A percentile compares a stretch with the other conserved stretches of the same genome.
These are phyloP conservation scores for Chrysochloris asiatica DNA, from an alignment of 2,113 vertebrate genomes.

Conservation along the genomic window DNA sequence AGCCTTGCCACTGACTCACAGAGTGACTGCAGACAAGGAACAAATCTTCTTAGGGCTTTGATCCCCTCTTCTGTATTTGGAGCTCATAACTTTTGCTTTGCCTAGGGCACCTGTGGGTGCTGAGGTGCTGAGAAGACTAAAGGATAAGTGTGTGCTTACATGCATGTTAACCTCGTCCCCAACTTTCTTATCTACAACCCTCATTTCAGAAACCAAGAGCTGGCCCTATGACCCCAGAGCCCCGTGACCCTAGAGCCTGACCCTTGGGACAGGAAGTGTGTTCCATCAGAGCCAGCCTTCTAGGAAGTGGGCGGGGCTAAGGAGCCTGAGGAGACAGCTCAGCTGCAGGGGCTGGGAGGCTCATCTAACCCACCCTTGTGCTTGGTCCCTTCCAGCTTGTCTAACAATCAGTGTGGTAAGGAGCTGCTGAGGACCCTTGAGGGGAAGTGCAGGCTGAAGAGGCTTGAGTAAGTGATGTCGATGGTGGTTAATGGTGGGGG, in stretches of 20 bases:
- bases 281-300: neutral
- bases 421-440: conserved; percentile 71
- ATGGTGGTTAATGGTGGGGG: neutral
- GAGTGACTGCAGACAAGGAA: too few relatives aligned
- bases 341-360: neutral
- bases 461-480: conserved; percentile 82
- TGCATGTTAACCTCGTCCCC: neutral
- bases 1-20: neutral
- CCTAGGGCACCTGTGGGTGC: neutral
- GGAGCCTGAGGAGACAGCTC: neutral
- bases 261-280: neutral
- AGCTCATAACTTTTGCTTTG: neutral
- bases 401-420: conserved; percentile 81
- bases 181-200: neutral
- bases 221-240: neutral
- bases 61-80: neutral
- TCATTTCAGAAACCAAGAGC: neutral
- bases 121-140: neutral
- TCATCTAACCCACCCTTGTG: neutral
- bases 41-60: neutral
- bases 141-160: fast-evolving
- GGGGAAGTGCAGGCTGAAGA: conserved; percentile 76
- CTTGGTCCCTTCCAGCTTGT: conserved; percentile 82
- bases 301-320: fast-evolving
- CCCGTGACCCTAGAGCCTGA: neutral